Evolutionary conservation across 1,140 invertebrate species (phyloP), one percentile per base, ranked within the genome.

Genomic region (Halyomorpha halys): DNA sequence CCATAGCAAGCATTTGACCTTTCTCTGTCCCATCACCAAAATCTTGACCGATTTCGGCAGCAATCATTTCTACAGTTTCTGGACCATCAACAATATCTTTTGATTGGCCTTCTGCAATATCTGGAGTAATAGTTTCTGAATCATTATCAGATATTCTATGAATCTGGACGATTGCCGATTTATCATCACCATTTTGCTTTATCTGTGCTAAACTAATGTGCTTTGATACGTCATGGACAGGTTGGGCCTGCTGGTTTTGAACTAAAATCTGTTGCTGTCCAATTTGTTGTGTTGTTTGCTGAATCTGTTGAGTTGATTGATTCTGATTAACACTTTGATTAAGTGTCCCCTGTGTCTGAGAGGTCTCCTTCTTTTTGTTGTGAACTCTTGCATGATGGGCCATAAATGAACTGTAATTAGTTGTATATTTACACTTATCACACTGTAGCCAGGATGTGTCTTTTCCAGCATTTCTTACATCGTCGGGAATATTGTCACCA

Each of bases 371-470:
- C 54, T 59, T 21, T n/a, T 66, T 62, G 16, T 59, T 59, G 15
- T 62, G 44, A 15, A 19, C 14, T 23, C 49, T 54, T 27, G 44
- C 67, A 63, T 76, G 75, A 63, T 74, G 67, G 8, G 71, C 65
- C 70, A 72, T 73, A 44, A 74, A 75, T 14, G 73, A 70, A 51
- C 74, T 72, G 30, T 72, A 70, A 44, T 61, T 67, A 0, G 76
- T 76, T 3, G 75, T 75, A 54, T 76, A 77, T 69, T 72, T 70
- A 64, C 76, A 77, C 51, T 73, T 73, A 56, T 77, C 71, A 56
- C 76, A 77, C 66, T 75, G 74, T 65, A 77, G 64, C 72, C 73
- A 75, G 27, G 62, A 44, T 19, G 68, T 65, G 27, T 67, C 66
- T 65, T 72, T 75, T 16, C 67, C 53, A 56, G 66, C 70, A 59